A percentile compares a stretch with the other conserved stretches of the same genome.
phyloP scores from a whole-genome alignment of 2,797 vertebrate species.

The Gouania willdenowi region DNA sequence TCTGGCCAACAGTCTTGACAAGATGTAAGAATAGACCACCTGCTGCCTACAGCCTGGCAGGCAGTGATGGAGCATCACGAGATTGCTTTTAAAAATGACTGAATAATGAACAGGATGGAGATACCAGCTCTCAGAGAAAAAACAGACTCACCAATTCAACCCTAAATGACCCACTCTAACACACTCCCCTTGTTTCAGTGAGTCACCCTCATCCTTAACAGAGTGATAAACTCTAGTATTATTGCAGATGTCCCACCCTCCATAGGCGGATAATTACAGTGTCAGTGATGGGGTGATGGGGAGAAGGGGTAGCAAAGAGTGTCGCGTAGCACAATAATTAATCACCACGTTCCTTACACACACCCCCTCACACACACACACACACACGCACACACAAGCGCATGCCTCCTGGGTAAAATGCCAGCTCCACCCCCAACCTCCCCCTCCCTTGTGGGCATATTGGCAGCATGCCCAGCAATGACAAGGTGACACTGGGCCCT shows the following conservation, averaged over 20 bases:
- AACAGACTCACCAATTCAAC: conserved; percentile 9
- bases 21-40: conserved; percentile 9
- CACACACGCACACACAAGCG: too few species aligned
- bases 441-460: conserved; percentile 59
- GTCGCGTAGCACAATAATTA: conserved; percentile 61
- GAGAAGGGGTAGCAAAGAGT: conserved; percentile 23
- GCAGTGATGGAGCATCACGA: neutral
- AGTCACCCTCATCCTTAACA: conserved; percentile 29
- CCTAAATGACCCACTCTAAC: conserved; percentile 23
- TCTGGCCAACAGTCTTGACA: neutral
- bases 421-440: conserved; percentile 53
- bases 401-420: conserved; percentile 47
- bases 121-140: conserved; percentile 1
- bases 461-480: conserved; percentile 74
- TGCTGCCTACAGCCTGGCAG: conserved; percentile 15
- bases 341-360: conserved; percentile 56
- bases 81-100: conserved; percentile 11
- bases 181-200: conserved; percentile 7
- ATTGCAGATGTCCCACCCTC: conserved; percentile 65
- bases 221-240: conserved; percentile 51
- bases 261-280: conserved; percentile 69
- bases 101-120: conserved; percentile 4
- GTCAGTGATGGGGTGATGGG: conserved; percentile 65
- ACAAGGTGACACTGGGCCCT: conserved; percentile 80
- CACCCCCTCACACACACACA: too few species aligned